phyloP scores from a whole-genome alignment of 2,888 invertebrate genomes.

The Arenicola marina region DNA sequence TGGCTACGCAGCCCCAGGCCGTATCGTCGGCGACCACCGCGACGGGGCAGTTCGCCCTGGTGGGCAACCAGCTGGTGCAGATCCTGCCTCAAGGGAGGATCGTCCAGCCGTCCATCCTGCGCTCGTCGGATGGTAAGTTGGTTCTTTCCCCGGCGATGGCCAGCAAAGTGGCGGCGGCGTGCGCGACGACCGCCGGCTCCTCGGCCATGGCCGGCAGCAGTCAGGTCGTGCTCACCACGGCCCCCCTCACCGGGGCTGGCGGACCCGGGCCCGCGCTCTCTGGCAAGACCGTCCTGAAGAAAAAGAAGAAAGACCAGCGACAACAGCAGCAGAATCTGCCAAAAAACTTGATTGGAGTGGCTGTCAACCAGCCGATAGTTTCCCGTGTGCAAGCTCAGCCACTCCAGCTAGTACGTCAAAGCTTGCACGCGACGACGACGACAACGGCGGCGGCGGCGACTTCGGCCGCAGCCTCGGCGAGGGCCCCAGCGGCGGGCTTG shows the following conservation, averaged over 20 bases:
- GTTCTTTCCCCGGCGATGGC: background rate
- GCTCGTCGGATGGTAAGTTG: background rate
- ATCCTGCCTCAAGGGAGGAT: background rate
- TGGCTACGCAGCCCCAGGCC: too few species aligned
- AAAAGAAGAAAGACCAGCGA: background rate
- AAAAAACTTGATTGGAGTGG: conserved; percentile 33
- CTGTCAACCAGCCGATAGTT: conserved; percentile 13
- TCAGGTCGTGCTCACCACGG: too few species aligned
- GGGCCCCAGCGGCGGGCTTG: too few species aligned
- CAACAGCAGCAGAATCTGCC: conserved; percentile 5
- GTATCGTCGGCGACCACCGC: too few species aligned
- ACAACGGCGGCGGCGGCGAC: background rate
- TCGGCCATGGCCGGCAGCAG: too few species aligned
- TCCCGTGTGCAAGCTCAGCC: conserved; percentile 25
- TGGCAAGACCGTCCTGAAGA: background rate
- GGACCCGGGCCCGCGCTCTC: too few species aligned
- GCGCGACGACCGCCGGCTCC: too few species aligned
- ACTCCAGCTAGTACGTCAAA: conserved; percentile 18
- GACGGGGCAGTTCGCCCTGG: too few species aligned
- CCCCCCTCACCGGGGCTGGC: too few species aligned
- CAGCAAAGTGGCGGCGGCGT: too few species aligned
- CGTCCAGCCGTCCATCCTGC: background rate
- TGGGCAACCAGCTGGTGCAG: conserved; percentile 10
- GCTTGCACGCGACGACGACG: conserved; percentile 14
- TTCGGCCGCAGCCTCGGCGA: background rate